Base-by-base conservation (phyloP, 2,888 invertebrate genomes). In the Zaprionus lineosus region DNA sequence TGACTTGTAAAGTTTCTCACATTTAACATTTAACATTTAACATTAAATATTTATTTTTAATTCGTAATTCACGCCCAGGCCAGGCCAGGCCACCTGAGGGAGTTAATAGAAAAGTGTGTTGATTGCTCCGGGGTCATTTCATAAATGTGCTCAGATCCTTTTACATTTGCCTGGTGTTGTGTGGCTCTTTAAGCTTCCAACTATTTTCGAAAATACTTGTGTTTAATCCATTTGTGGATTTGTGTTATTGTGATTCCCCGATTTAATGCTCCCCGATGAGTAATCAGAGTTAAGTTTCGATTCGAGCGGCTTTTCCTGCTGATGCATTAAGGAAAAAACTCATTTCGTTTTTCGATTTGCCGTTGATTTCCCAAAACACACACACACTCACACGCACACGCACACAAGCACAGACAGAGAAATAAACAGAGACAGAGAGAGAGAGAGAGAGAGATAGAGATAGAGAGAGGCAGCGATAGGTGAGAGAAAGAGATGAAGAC, bases 331-430 rank as follows among this genome's bases (percentile, higher is more conserved):
- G 40, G 53, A 61, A 39, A n/a, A 53, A 74, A 56, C 72, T 83
- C 57, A 76, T 84, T 77, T 73, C 60, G 44, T 48, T 66, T 76
- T 84, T 69, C 67, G 69, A 74, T 81, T 78, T 84, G 47, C 40
- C 71, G 56, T 52, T 84, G 84, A 82, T 84, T 82, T 78, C 78
- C 74, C 78, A 74, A 82, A 77, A 68, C 82, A 71, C 71, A 37
- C 55, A 52, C 21, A 28, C 39, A 36, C 26, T 50, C 28, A 46
- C 57, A 41, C 44, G 46, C 36, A 24, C 15, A 37, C 9, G 37
- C 14, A 24, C 24, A 41, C 18, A n/a, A n/a, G n/a, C n/a, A n/a
- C n/a, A n/a, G n/a, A n/a, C n/a, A n/a, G n/a, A n/a, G 21, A 21
- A 3, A 5, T 3, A 21, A 5, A 21, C 21, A 21, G 21, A 21